Base-by-base conservation (phyloP, 2,888 invertebrate species). In the Dasysyrphus tricinctus region DNA sequence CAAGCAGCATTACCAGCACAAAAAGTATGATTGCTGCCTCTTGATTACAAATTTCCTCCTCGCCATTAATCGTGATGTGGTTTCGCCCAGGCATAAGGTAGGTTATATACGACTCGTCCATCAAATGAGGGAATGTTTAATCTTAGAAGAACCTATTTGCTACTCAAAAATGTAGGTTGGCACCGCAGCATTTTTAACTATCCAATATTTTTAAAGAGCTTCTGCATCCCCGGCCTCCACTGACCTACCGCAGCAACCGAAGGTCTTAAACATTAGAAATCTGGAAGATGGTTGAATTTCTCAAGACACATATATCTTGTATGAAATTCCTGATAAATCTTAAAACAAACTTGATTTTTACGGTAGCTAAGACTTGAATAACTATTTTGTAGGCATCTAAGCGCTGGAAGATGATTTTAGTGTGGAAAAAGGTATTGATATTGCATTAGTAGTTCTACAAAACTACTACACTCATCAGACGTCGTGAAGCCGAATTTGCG, bases 31-130 rank as follows among this genome's bases (percentile, higher is more conserved):
- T 86, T 86, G 82, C 82, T 86, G 82, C 86, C 86, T 86, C 86
- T 86, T 86, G 86, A 86, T 86, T 86, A 86, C 86, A 86, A 86
- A 86, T 86, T 86, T 86, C 86, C 86, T 86, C 86, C 86, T 86
- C 59, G 86, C 70, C 82, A 86, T 86, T 86, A 86, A 86, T 86
- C 82, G 86, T 86, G 74, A 86, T 86, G 86, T 86, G 86, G 86
- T 86, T 86, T 70, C 44, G 77, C 86, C 54, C 72, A 76, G 39
- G 61, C 82, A 54, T 65, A 78, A 77, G 69, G 39, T 39, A 61
- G 19, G 61, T 61, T 61, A 39, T 67, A 34, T 49, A 67, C 49
- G 34, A 49, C 51, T 29, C 63, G 54, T 80, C 72, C 83, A 79
- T 76, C 80, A 76, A 42, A 54, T 63, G 67, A 49, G 57, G 51